Percentiles rank a stretch among this genome's conserved stretches.
These are phyloP conservation scores for Peribatodes rhomboidaria DNA, from an alignment of 2,888 invertebrate genomes.

Conservation along the genomic window DNA sequence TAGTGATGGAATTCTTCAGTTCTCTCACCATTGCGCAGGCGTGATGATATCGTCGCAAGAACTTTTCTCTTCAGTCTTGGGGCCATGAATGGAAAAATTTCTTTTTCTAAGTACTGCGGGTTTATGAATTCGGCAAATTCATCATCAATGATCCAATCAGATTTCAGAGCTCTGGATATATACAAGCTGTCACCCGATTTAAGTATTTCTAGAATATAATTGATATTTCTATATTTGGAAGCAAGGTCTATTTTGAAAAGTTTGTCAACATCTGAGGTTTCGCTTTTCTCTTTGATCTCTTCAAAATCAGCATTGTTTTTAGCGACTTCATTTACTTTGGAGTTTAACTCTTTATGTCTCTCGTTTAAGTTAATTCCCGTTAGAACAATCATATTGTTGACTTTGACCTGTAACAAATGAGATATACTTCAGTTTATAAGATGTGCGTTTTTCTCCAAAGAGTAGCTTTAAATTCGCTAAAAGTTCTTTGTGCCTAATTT, in stretches of 20 bases:
- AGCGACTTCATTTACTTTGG: conserved; percentile 33
- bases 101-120: conserved; percentile 59
- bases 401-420: conserved; percentile 8
- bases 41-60: conserved; percentile 54
- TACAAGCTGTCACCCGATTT: conserved; percentile 40
- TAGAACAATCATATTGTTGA: conserved; percentile 34
- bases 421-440: too few species aligned
- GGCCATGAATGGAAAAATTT: conserved; percentile 70
- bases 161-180: conserved; percentile 66
- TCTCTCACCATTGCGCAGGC: conserved; percentile 57
- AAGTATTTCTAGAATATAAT: conserved; percentile 24
- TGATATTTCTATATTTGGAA: conserved; percentile 21
- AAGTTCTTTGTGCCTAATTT: too few species aligned
- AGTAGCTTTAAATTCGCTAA: too few species aligned
- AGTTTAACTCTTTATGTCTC: conserved; percentile 53
- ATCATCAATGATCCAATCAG: conserved; percentile 63
- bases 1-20: conserved; percentile 61
- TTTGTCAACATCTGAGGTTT: conserved; percentile 33
- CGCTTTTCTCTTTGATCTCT: conserved; percentile 5
- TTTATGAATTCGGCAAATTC: conserved; percentile 60
- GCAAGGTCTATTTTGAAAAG: conserved; percentile 44
- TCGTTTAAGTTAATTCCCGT: conserved; percentile 56
- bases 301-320: conserved; percentile 17
- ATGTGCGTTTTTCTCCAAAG: too few species aligned
- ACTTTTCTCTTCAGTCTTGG: conserved; percentile 68